These are phyloP conservation scores for Cydia splendana DNA, from an alignment of 1,140 invertebrate species.

Conservation along the genomic window DNA sequence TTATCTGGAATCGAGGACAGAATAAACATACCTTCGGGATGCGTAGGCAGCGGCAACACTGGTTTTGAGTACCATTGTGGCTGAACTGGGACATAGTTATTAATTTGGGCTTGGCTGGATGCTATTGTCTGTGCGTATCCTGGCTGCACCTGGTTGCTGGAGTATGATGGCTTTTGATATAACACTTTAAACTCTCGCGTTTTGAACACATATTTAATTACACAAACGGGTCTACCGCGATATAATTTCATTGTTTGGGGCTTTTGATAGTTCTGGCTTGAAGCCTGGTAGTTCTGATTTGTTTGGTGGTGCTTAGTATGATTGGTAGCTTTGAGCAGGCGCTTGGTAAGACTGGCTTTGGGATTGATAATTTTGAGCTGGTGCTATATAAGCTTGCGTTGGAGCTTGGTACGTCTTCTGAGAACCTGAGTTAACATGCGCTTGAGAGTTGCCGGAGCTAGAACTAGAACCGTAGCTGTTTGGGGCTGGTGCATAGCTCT, in stretches of 20 bases:
- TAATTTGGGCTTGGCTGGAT: neutral
- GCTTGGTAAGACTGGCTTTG: neutral
- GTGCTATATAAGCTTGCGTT: neutral
- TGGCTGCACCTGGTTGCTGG: neutral
- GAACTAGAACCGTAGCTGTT: neutral
- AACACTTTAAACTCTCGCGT: too few species aligned
- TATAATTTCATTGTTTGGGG: too few species aligned
- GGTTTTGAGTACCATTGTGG: neutral
- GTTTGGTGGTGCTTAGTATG: too few species aligned
- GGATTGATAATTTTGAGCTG: neutral
- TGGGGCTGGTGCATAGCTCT: neutral
- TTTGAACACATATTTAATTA: too few species aligned
- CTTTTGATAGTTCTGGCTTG: neutral
- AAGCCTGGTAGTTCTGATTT: conserved; percentile 1
- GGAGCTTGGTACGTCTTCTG: conserved; percentile 2
- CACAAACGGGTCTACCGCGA: too few species aligned
- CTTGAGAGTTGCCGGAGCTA: neutral
- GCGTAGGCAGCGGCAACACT: neutral
- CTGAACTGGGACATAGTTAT: neutral
- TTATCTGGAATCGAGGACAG: neutral
- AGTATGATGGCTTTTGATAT: neutral
- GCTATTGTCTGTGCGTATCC: neutral
- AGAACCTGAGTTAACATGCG: neutral
- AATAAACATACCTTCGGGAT: neutral
- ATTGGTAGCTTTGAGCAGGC: neutral